Evolutionary conservation across 2,888 invertebrate species (phyloP).

Genomic region (Ryuthela nishihirai): DNA sequence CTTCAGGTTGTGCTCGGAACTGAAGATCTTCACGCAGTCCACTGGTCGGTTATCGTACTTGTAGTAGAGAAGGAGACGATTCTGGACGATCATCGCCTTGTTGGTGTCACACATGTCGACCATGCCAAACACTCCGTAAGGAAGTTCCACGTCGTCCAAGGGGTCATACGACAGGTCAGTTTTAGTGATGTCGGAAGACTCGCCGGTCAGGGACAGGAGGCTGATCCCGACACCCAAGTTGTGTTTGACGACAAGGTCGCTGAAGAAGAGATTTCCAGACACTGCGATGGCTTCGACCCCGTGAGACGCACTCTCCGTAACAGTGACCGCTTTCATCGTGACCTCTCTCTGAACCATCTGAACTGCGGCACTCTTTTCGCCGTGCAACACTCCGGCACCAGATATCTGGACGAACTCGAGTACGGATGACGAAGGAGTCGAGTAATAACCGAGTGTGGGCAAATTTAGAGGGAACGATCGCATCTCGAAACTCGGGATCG

Average conservation of each 20-base stretch:
- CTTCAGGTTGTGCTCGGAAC: constrained; percentile 76
- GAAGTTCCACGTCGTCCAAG: constrained; percentile 68
- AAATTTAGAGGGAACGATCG: constrained; percentile 9
- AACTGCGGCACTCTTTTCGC: constrained; percentile 88
- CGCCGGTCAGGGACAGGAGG: constrained; percentile 85
- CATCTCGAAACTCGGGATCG: constrained; percentile 84
- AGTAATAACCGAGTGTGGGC: constrained; percentile 13
- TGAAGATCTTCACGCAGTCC: constrained; percentile 96
- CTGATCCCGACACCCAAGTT: constrained; percentile 87
- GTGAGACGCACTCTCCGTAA: constrained; percentile 80
- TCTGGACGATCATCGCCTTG: constrained; percentile 84
- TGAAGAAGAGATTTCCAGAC: constrained; percentile 68
- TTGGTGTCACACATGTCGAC: constrained; percentile 94
- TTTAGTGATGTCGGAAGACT: constrained; percentile 65
- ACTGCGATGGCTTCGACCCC: constrained; percentile 90
- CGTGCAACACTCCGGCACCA: constrained; percentile 93
- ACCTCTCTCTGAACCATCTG: constrained; percentile 88
- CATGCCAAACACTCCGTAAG: constrained; percentile 87
- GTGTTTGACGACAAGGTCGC: constrained; percentile 62
- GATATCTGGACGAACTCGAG: constrained; percentile 65
- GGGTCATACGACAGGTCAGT: constrained; percentile 75
- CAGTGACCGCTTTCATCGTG: constrained; percentile 70
- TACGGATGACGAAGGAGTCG: constrained; percentile 15
- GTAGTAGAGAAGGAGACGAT: constrained; percentile 86
- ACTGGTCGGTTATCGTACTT: constrained; percentile 95